These are phyloP conservation scores for Rhagium mordax DNA, from an alignment of 2,888 invertebrate species.

Conservation along the genomic window DNA sequence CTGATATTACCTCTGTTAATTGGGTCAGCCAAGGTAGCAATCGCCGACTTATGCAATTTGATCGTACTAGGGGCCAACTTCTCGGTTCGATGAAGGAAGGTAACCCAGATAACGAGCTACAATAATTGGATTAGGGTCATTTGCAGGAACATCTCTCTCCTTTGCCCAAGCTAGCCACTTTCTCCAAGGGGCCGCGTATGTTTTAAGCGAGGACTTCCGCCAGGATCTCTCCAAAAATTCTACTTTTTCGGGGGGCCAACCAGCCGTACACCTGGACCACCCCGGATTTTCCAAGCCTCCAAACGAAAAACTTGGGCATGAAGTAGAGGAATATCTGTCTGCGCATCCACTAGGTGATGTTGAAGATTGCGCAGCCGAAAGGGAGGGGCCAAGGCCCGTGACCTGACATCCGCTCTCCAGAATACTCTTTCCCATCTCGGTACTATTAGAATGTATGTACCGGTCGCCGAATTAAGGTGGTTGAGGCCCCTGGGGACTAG, in stretches of 20 bases:
- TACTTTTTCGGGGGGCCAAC: neutral
- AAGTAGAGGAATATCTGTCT: neutral
- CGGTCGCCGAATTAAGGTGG: conserved; percentile 52
- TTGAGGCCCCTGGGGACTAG: conserved; percentile 55
- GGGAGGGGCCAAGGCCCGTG: conserved; percentile 55
- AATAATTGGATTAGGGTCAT: neutral
- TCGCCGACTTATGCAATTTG: conserved; percentile 7
- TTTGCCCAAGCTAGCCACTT: neutral
- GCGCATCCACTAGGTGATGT: neutral
- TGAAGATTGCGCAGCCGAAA: conserved; percentile 12
- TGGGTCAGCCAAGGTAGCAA: neutral
- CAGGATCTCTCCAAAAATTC: neutral
- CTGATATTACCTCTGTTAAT: neutral
- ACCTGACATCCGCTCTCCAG: conserved; percentile 59
- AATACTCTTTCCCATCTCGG: conserved; percentile 53
- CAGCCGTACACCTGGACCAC: neutral
- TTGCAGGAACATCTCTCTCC: neutral
- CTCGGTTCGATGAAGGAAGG: neutral
- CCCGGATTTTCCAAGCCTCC: conserved; percentile 26
- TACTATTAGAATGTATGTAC: conserved; percentile 54
- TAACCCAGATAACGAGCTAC: conserved; percentile 5
- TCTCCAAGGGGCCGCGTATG: neutral
- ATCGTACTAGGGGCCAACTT: conserved; percentile 1
- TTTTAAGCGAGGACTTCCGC: neutral
- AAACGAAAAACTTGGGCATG: neutral